Percentiles rank a stretch among this genome's conserved stretches.
Evolutionary conservation across 1,140 invertebrate species (phyloP).

Genomic region (Drosophila lacertosa): DNA sequence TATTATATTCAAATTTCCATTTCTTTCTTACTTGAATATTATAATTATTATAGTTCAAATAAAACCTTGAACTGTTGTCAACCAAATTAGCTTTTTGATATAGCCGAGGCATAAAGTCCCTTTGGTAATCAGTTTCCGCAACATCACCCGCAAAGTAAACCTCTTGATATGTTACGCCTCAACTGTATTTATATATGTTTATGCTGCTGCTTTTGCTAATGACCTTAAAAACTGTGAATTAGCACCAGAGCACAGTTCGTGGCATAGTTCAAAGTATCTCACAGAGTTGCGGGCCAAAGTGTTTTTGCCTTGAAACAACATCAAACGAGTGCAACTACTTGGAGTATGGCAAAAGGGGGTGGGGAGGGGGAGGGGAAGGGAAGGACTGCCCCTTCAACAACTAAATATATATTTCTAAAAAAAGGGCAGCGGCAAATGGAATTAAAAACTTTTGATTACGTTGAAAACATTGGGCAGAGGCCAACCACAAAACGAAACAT

Average conservation of each 20-base stretch:
- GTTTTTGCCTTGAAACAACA: slow-evolving; percentile 34
- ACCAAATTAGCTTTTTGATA: too few species aligned
- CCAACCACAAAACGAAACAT: slow-evolving; percentile 47
- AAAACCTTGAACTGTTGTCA: too few species aligned
- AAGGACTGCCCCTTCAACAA: slow-evolving; percentile 23
- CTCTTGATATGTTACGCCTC: too few species aligned
- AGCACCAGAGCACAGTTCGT: background rate
- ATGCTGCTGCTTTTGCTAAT: too few species aligned
- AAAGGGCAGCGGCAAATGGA: slow-evolving; percentile 45
- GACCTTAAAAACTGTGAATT: slow-evolving; percentile 1
- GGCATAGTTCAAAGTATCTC: slow-evolving; percentile 9
- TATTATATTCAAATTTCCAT: too few species aligned
- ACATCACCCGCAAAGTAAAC: too few species aligned
- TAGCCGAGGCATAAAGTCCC: background rate
- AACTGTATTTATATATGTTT: too few species aligned
- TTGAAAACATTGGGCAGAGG: slow-evolving; percentile 35
- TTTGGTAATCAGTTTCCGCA: background rate
- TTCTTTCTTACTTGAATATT: too few species aligned
- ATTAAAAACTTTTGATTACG: slow-evolving; percentile 71
- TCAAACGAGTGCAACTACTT: slow-evolving; percentile 13
- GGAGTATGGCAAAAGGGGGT: too few species aligned
- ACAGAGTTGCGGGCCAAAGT: slow-evolving; percentile 8
- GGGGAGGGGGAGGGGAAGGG: background rate
- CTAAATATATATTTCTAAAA: slow-evolving; percentile 21
- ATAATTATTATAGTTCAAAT: too few species aligned